Evolutionary conservation across 2,113 vertebrate genomes (phyloP).

Genomic region (Redunca redunca): DNA sequence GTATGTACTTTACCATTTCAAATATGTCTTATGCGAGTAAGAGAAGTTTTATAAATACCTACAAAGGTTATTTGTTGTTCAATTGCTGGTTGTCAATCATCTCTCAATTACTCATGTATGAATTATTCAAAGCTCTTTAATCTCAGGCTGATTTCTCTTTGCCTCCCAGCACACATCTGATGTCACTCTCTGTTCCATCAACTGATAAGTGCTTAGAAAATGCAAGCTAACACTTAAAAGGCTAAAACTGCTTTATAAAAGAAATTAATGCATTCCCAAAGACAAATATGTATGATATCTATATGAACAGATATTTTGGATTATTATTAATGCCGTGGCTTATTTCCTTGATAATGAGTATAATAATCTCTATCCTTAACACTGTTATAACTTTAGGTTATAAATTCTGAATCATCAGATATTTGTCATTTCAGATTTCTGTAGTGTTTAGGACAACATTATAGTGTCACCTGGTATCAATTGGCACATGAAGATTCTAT

Average conservation of each 20-base stretch:
- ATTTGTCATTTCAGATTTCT: neutral
- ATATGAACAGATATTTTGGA: neutral
- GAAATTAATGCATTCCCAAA: neutral
- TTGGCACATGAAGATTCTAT: neutral
- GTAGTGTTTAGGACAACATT: neutral
- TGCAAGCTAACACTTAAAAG: neutral
- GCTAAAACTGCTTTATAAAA: neutral
- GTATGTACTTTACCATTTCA: neutral
- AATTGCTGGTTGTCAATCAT: conserved; percentile 4
- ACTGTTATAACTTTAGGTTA: neutral
- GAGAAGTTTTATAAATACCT: conserved; percentile 28
- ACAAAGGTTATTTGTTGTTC: conserved; percentile 39
- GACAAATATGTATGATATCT: conserved; percentile 1
- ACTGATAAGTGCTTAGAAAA: conserved; percentile 22
- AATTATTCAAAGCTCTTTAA: conserved; percentile 30
- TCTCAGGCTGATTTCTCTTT: conserved; percentile 27
- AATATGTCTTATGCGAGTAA: neutral
- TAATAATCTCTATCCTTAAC: neutral
- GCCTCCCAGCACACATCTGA: neutral
- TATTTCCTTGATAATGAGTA: conserved; percentile 33
- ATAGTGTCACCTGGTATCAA: neutral
- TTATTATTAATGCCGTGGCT: conserved; percentile 11
- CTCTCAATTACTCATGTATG: conserved; percentile 14
- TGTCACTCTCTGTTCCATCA: conserved; percentile 28
- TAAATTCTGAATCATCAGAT: neutral